phyloP scores from a whole-genome alignment of 2,888 invertebrate genomes.

The Calliscelio sp. region DNA sequence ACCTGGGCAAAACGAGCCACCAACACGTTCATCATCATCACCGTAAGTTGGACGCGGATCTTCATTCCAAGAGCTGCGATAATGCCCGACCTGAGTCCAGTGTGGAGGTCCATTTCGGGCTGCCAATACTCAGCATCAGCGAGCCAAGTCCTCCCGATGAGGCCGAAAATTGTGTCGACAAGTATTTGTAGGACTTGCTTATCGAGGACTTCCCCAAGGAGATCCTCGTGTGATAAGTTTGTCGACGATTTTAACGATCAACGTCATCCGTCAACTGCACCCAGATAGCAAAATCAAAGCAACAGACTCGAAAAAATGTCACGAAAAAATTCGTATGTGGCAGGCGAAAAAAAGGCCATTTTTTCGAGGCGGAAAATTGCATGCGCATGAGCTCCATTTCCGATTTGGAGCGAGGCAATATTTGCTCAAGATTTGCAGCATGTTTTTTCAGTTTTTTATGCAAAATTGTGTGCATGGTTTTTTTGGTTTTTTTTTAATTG shows the following conservation, averaged over 20 bases:
- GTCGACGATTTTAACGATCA: slow-evolving; percentile 13
- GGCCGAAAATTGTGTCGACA: slow-evolving; percentile 87
- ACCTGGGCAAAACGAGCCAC: slow-evolving; percentile 77
- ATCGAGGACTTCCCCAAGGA: slow-evolving; percentile 85
- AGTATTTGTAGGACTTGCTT: slow-evolving; percentile 88
- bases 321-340: too few species aligned
- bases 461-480: too few species aligned
- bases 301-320: neutral
- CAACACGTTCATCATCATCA: slow-evolving; percentile 85
- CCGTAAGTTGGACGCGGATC: slow-evolving; percentile 85
- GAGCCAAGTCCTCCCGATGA: slow-evolving; percentile 93
- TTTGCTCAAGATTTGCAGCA: too few species aligned
- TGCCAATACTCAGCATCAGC: slow-evolving; percentile 92
- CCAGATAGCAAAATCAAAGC: slow-evolving; percentile 54
- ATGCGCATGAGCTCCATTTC: too few species aligned
- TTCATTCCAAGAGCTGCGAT: slow-evolving; percentile 87
- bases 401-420: too few species aligned
- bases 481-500: too few species aligned
- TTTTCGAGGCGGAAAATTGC: too few species aligned
- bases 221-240: slow-evolving; percentile 82
- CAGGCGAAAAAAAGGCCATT: too few species aligned
- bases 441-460: too few species aligned
- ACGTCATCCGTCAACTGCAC: slow-evolving; percentile 3
- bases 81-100: slow-evolving; percentile 82
- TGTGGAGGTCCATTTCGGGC: slow-evolving; percentile 88